Base-by-base conservation (phyloP, 2,888 invertebrate species). In the Nephrotoma appendiculata region DNA sequence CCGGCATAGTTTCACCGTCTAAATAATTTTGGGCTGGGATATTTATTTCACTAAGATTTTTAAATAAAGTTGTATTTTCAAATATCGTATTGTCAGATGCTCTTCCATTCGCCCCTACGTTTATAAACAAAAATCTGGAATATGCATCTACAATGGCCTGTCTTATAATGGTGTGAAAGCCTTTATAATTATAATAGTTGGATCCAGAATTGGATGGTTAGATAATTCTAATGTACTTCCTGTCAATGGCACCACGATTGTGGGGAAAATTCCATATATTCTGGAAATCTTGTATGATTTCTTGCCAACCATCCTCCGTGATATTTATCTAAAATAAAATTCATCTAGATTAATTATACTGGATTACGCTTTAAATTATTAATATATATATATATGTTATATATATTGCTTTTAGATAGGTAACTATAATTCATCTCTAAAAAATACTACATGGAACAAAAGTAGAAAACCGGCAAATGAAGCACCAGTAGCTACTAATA, bases 181-280 rank as follows among this genome's bases (percentile, higher is more conserved):
- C 88, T 88, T 89, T 89, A 87, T 89, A 89, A 88, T 89, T 89
- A 87, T 88, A 89, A 89, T 88, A 89, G 86, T 88, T 87, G 83
- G 89, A 88, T 43, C 88, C 89, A 87, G 87, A 88, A 85, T 88
- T 87, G 86, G 87, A 88, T 84, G 89, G 89, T 87, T 87, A 86
- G 88, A 88, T 86, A n/a, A 89, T 90, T 87, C 88, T 87, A 9
- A 90, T 88, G 88, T 89, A 90, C 88, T 89, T 90, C 86, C 89
- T 89, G 87, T 90, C 89, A 87, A 89, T 89, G 87, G 89, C 89
- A 86, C 89, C 89, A 87, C 87, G 19, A 19, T 0, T 19, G 19
- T 88, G 87, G 89, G 89, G 89, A 88, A 89, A 90, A 88, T 89
- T 88, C 89, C 48, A 48, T 11, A 11, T n/a, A n/a, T n/a, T n/a